phyloP scores from a whole-genome alignment of 2,888 invertebrate species.

The Malacosoma neustria region DNA sequence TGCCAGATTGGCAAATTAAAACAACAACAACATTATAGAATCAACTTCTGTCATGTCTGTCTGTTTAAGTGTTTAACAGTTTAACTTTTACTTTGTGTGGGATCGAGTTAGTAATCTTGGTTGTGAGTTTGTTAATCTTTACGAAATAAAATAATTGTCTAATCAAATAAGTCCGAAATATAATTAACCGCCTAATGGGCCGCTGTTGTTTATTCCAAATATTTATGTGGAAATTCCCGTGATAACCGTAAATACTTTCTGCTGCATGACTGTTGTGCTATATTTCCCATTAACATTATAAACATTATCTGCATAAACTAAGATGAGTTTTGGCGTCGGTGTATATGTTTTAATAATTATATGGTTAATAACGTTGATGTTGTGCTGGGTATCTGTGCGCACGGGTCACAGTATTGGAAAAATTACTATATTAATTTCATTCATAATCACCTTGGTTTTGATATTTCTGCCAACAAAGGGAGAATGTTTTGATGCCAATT shows the following conservation, averaged over 20 bases:
- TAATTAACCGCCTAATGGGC: conserved; percentile 26
- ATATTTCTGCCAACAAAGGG: conserved; percentile 75
- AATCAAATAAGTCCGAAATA: conserved; percentile 18
- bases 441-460: conserved; percentile 73
- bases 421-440: conserved; percentile 69
- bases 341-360: conserved; percentile 78
- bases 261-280: conserved; percentile 30
- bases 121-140: conserved; percentile 19
- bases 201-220: conserved; percentile 17
- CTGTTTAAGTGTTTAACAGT: too few relatives aligned
- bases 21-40: too few relatives aligned
- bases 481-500: conserved; percentile 53
- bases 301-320: too few relatives aligned
- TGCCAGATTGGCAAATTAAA: too few relatives aligned
- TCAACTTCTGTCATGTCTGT: too few relatives aligned
- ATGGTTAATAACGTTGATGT: conserved; percentile 77
- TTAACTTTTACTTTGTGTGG: not conserved
- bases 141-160: conserved; percentile 18
- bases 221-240: conserved; percentile 26
- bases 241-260: conserved; percentile 27
- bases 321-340: conserved; percentile 77
- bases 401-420: conserved; percentile 79
- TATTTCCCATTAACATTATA: conserved; percentile 14
- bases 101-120: conserved; percentile 8
- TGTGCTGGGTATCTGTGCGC: conserved; percentile 78